phyloP scores from a whole-genome alignment of 2,888 invertebrate genomes.

The Tiliacea citrago region DNA sequence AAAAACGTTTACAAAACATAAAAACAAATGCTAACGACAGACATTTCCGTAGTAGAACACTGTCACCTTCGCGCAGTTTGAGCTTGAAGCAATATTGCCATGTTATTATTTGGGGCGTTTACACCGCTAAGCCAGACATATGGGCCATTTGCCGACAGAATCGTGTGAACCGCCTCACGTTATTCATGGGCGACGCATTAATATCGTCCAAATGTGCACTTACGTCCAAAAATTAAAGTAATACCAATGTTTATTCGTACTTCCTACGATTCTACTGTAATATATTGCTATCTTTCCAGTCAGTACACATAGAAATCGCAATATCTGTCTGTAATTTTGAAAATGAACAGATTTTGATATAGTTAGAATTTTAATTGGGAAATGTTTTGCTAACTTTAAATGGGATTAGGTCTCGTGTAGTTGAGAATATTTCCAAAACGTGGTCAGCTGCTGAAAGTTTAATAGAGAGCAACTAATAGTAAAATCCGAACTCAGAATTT shows the following conservation, averaged over 20 bases:
- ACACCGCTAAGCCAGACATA: constrained; percentile 88
- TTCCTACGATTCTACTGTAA: constrained; percentile 24
- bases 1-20: constrained; percentile 37
- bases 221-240: constrained; percentile 78
- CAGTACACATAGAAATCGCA: background rate
- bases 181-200: constrained; percentile 85
- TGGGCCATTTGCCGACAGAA: constrained; percentile 86
- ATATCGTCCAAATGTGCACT: constrained; percentile 81
- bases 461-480: background rate
- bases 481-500: constrained; percentile 1
- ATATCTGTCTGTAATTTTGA: constrained; percentile 1
- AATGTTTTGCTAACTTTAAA: constrained; percentile 32
- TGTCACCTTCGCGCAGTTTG: constrained; percentile 61
- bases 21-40: constrained; percentile 55
- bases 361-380: constrained; percentile 24
- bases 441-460: constrained; percentile 22
- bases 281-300: constrained; percentile 11
- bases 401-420: constrained; percentile 17
- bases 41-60: constrained; percentile 54
- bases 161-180: constrained; percentile 82
- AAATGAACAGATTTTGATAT: constrained; percentile 19
- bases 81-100: constrained; percentile 80
- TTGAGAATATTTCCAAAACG: constrained; percentile 25
- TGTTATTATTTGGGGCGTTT: constrained; percentile 87
- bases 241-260: constrained; percentile 66